Base-by-base conservation (phyloP, 2,888 invertebrate species). In the Lepidonotus clava region DNA sequence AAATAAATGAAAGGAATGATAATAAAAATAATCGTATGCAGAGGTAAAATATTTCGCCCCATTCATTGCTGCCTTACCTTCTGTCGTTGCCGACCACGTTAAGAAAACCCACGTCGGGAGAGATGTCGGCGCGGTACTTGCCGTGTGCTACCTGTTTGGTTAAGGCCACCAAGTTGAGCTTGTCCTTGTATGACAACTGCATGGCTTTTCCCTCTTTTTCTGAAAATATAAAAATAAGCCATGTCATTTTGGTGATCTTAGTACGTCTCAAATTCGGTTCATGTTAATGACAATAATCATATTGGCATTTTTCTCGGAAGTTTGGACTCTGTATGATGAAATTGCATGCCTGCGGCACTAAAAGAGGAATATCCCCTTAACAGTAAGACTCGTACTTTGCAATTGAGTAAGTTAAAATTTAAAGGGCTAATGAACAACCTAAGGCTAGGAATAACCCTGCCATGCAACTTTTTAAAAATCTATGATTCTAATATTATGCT, bases 151-250 rank as follows among this genome's bases (percentile, higher is more conserved):
- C 97, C 95, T 99, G 99, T 93, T 98, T 98, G 14, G 97, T 97
- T 92, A 97, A 97, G 0, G 98, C 98, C 28, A 98, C 97, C 89
- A 99, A 95, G 93, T 97, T 97, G 86, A 98, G 94, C 93, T 98
- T 97, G 93, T 99, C 98, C 94, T 98, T 97, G 94, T 99, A 99
- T 76, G 98, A 97, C 88, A 98, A 95, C 92, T 98, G 98, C 80
- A 99, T 96, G 1, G 98, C 99, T 95, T 98, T 99, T n/a, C 98
- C 98, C 95, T 98, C 97, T 95, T 99, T 98, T 94, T 99, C 99
- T 98, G 94, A 24, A 95, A 95, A 90, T 89, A 87, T 89, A 88
- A 86, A 56, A 71, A 21, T 36, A 38, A 84, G 5, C 24, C 34
- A 66, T 34, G 32, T 32, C 11, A 4, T 21, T 11, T 5, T 11